Conservation (phyloP, 2,888 invertebrate species). For the Ophioninae sp. region DNA sequence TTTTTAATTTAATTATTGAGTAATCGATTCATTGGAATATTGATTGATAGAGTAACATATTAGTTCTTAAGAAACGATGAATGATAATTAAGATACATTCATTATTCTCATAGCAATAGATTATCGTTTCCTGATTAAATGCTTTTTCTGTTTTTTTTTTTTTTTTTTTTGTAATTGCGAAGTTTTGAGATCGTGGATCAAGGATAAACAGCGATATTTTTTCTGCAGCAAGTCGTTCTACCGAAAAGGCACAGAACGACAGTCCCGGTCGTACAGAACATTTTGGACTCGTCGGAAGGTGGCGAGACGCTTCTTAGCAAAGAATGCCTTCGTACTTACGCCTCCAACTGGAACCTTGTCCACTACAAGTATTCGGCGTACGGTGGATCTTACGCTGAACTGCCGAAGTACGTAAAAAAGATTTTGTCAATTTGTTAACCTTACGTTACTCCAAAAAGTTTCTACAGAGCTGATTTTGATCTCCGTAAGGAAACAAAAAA, state of each 20-base stretch:
- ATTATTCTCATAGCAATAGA: too few relatives aligned
- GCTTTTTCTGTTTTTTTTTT: too few relatives aligned
- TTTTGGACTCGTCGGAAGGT: conserved; percentile 80
- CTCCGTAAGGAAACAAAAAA: too few relatives aligned
- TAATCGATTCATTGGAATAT: too few relatives aligned
- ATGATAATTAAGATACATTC: too few relatives aligned
- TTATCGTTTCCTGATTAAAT: too few relatives aligned
- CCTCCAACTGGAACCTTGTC: conserved; percentile 93
- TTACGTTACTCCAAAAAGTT: background rate
- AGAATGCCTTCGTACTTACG: conserved; percentile 89
- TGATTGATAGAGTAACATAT: too few relatives aligned
- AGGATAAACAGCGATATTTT: conserved; percentile 45
- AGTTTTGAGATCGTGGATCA: conserved; percentile 2
- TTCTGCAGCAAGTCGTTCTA: conserved; percentile 88
- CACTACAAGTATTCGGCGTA: conserved; percentile 96
- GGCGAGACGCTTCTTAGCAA: conserved; percentile 85
- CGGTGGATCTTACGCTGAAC: conserved; percentile 92
- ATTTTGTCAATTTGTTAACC: conserved; percentile 48
- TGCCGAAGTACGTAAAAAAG: conserved; percentile 86
- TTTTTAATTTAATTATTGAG: too few relatives aligned
- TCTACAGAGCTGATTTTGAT: too few relatives aligned
- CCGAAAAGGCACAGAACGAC: conserved; percentile 91
- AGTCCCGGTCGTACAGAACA: conserved; percentile 84
- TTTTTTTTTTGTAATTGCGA: too few relatives aligned
- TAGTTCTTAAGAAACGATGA: too few relatives aligned